These are phyloP conservation scores for Dicyrtomina minuta DNA, from an alignment of 2,888 invertebrate genomes.

Conservation along the genomic window DNA sequence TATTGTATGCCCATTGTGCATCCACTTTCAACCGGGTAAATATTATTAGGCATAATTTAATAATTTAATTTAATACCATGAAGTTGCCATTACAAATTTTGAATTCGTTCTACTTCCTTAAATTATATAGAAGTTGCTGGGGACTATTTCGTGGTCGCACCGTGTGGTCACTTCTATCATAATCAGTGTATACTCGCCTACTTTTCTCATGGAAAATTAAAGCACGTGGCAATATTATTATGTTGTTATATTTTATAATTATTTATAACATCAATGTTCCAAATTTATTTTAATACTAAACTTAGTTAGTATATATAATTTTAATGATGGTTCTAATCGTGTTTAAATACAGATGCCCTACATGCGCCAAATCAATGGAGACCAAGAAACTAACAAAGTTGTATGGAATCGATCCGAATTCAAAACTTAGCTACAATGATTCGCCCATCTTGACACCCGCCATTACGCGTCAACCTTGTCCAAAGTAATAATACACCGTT, in stretches of 20 bases:
- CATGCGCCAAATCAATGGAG: slow-evolving; percentile 42
- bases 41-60: neutral
- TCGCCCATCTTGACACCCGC: slow-evolving; percentile 6
- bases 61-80: neutral
- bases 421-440: slow-evolving; percentile 8
- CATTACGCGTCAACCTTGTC: slow-evolving; percentile 14
- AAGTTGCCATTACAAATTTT: neutral
- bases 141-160: slow-evolving; percentile 48
- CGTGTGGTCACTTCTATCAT: slow-evolving; percentile 50
- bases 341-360: slow-evolving; percentile 42
- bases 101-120: too few species aligned
- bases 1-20: slow-evolving; percentile 45
- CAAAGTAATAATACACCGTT: slow-evolving; percentile 12
- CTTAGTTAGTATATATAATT: neutral
- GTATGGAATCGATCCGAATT: slow-evolving; percentile 46
- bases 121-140: slow-evolving; percentile 48
- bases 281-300: too few species aligned
- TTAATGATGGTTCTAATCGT: neutral
- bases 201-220: slow-evolving; percentile 19
- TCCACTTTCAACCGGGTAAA: slow-evolving; percentile 50
- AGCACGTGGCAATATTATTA: neutral
- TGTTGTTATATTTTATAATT: neutral
- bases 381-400: slow-evolving; percentile 43
- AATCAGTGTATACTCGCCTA: slow-evolving; percentile 35
- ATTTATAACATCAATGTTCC: neutral